A percentile compares a stretch with the other conserved stretches of the same genome.
Evolutionary conservation across 2,113 vertebrate genomes (phyloP).

Genomic region (Cololabis saira): DNA sequence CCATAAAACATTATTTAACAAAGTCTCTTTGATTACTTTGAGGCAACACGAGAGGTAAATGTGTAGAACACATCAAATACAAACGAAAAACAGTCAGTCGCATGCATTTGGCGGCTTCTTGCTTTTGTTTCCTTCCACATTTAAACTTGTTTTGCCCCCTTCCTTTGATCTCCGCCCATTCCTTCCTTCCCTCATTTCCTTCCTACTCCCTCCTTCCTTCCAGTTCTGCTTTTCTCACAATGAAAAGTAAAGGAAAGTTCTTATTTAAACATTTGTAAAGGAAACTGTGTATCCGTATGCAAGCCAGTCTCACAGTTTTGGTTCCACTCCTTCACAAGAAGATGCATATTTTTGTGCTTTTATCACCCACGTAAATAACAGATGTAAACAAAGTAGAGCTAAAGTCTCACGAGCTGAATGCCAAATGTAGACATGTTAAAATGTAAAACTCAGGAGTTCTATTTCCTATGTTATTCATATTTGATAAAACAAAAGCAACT

Average conservation of each 20-base stretch:
- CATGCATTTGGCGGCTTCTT: background rate
- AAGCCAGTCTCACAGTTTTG: too few species aligned
- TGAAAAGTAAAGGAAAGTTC: slow-evolving; percentile 2
- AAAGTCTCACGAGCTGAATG: background rate
- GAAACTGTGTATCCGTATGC: too few species aligned
- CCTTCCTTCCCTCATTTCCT: slow-evolving; percentile 11
- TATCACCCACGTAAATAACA: background rate
- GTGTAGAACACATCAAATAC: too few species aligned
- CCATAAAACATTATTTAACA: background rate
- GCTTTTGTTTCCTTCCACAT: background rate
- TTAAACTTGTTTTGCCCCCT: background rate
- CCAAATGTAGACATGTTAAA: slow-evolving; percentile 8
- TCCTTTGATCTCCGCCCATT: background rate
- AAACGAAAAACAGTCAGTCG: too few species aligned
- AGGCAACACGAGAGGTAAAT: too few species aligned
- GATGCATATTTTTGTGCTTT: background rate
- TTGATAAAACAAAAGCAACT: slow-evolving; percentile 43
- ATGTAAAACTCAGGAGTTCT: slow-evolving; percentile 24
- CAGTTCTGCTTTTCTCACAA: slow-evolving; percentile 20
- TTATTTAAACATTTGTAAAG: background rate
- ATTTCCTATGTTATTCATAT: slow-evolving; percentile 30
- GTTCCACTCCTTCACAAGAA: background rate
- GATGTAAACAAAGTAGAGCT: slow-evolving; percentile 17
- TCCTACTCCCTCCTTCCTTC: background rate
- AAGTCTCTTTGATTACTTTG: background rate